These are phyloP conservation scores for Cyclura pinguis DNA, from an alignment of 2,797 vertebrate genomes.

Conservation along the genomic window DNA sequence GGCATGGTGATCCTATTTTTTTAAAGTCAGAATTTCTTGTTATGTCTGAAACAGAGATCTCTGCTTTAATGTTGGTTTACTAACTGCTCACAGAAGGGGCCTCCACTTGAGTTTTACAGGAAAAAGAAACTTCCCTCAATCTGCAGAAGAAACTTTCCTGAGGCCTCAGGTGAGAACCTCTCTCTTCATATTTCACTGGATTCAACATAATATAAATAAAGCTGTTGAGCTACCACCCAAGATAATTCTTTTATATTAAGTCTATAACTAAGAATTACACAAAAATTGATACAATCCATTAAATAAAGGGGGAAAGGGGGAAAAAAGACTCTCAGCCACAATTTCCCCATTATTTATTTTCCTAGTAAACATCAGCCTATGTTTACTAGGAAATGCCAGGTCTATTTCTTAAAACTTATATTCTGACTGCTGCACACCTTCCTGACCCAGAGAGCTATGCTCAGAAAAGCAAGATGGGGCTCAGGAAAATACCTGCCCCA, in stretches of 20 bases:
- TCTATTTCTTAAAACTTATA: background rate
- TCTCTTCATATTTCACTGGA: background rate
- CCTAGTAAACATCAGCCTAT: background rate
- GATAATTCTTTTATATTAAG: background rate
- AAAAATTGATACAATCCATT: background rate
- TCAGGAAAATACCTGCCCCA: background rate
- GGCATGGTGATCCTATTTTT: background rate
- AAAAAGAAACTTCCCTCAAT: too few relatives aligned
- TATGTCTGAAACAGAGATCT: too few relatives aligned
- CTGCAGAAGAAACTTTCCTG: too few relatives aligned
- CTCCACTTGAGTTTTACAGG: background rate
- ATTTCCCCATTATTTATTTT: background rate
- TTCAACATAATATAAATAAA: background rate
- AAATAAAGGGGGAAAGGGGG: background rate
- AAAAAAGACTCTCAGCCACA: background rate
- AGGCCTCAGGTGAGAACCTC: too few relatives aligned
- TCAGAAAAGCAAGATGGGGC: slow-evolving; percentile 23
- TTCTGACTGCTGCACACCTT: background rate
- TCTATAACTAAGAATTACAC: background rate
- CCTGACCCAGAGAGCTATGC: slow-evolving; percentile 9
- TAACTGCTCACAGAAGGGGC: background rate
- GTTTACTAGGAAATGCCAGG: background rate
- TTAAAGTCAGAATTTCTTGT: background rate
- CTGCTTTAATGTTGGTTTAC: background rate
- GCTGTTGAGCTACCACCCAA: background rate